phyloP scores from a whole-genome alignment of 2,113 vertebrate species.

The Muntiacus reevesi region DNA sequence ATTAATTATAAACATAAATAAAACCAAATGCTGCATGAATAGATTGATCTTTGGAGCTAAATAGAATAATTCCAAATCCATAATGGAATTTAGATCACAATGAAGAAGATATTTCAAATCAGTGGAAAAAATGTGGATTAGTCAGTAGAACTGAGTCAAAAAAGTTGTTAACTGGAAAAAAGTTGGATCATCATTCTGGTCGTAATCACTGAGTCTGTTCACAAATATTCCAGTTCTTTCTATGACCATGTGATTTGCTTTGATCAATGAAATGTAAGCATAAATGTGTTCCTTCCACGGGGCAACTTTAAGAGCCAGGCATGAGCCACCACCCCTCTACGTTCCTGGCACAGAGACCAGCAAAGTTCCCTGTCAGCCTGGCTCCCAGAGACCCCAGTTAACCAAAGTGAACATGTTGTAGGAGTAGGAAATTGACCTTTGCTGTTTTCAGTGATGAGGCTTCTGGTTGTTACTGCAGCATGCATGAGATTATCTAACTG shows the following conservation, averaged over 20 bases:
- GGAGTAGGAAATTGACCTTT: background rate
- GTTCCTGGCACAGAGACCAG: no score
- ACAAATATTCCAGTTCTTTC: background rate
- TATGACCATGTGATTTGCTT: background rate
- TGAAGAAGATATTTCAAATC: background rate
- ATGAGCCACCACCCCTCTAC: accelerated
- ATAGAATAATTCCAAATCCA: background rate
- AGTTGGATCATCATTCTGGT: background rate
- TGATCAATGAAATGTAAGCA: background rate
- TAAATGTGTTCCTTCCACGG: background rate
- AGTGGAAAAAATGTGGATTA: background rate
- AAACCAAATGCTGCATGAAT: background rate
- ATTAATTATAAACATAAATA: background rate
- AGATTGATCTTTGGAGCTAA: background rate
- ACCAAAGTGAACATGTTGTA: accelerated
- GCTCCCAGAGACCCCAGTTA: background rate
- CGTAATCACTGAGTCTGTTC: background rate
- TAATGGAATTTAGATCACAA: background rate
- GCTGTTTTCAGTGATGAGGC: background rate
- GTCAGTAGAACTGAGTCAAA: background rate
- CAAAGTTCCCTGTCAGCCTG: background rate
- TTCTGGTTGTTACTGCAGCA: background rate
- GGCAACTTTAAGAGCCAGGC: background rate
- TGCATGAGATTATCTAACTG: background rate
- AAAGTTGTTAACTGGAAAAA: background rate